These are phyloP conservation scores for Calidris pugnax DNA, from an alignment of 2,113 vertebrate genomes.

Conservation along the genomic window DNA sequence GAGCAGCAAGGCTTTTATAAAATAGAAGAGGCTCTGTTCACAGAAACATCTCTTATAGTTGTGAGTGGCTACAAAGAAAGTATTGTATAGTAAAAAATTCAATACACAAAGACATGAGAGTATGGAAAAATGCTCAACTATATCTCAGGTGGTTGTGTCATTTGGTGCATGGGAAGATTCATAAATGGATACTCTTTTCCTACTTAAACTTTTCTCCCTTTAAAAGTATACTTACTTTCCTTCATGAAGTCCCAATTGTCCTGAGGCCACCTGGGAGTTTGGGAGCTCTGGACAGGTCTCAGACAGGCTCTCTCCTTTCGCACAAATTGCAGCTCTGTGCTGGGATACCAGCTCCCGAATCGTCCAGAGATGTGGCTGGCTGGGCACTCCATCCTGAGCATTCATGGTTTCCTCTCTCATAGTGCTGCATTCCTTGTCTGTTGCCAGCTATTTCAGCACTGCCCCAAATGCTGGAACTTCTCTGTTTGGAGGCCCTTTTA, in stretches of 20 bases:
- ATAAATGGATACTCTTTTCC: not conserved
- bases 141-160: not conserved
- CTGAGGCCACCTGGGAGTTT: not conserved
- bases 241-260: not conserved
- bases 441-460: not conserved
- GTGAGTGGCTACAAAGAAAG: not conserved
- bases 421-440: not conserved
- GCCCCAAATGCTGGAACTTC: not conserved
- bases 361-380: not conserved
- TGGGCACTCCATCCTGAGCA: not conserved
- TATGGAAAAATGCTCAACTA: accelerated
- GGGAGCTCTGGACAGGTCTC: not conserved
- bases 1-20: not conserved
- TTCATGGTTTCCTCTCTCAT: not conserved
- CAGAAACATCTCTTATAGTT: not conserved
- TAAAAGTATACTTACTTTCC: not conserved
- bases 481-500: not conserved
- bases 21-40: not conserved
- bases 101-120: not conserved
- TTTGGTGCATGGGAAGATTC: not conserved
- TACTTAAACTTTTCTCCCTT: not conserved
- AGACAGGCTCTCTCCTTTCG: not conserved
- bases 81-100: not conserved
- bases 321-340: not conserved
- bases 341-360: not conserved